Base-by-base conservation (phyloP, 2,888 invertebrate genomes). In the Ganaspis brasiliensis region DNA sequence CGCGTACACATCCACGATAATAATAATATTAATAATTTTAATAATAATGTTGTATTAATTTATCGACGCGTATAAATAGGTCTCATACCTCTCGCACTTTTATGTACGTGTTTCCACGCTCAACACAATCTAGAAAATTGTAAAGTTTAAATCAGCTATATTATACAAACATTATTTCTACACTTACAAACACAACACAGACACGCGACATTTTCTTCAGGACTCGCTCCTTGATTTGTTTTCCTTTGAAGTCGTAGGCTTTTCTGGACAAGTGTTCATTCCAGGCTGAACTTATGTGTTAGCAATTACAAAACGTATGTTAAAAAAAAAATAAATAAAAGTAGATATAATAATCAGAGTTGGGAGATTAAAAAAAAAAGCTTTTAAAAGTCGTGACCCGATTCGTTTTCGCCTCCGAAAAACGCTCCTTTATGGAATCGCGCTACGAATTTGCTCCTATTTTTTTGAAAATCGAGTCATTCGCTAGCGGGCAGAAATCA, bases 191-290 rank as follows among this genome's bases (percentile, higher is more conserved):
- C n/a, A 76, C 74, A 78, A 57, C 21, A 76, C 35, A 75, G 31
- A 76, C 45, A 72, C 56, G 40, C 35, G 45, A 72, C 63, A 55
- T 63, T 73, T 57, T 37, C 12, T 71, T 35, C 35, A 37, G 70
- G 35, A 67, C 56, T 63, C 61, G 45, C 26, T 73, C 70, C 71
- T 75, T n/a, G 63, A 37, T 57, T n/a, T 74, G 55, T 31, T 76
- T 52, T 63, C 72, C 45, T 84, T 84, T 80, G 83, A 83, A 86
- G 83, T 79, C 79, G 79, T 82, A 84, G 84, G 83, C 82, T 87
- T 83, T 85, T 86, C 79, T 78, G 83, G 83, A 84, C 81, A 84
- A 83, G 86, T 85, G 85, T 87, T 85, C 86, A 87, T 87, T 87
- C 86, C 86, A 87, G 82, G 80, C 78, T 77, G 83, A 83, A 52